Evolutionary conservation across 2,888 invertebrate species (phyloP).

Genomic region (Branchellion lobata): DNA sequence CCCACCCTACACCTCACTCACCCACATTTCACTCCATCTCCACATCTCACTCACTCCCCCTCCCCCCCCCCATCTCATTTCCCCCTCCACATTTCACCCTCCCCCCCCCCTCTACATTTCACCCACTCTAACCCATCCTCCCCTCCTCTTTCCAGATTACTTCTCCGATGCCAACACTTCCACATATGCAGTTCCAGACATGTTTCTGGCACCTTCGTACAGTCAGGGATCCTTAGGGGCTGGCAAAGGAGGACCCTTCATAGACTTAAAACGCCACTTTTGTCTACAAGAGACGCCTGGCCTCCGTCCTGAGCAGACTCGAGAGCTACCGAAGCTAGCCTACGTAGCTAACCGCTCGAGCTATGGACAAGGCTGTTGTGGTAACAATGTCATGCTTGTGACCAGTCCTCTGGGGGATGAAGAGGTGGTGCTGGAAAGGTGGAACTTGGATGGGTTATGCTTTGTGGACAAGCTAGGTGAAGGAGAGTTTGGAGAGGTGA

Average conservation of each 20-base stretch:
- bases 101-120: background rate
- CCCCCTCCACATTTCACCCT: too few species aligned
- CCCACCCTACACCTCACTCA: too few species aligned
- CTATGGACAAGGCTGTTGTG: constrained; percentile 41
- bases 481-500: constrained; percentile 82
- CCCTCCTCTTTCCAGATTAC: constrained; percentile 33
- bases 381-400: constrained; percentile 35
- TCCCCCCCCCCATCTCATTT: too few species aligned
- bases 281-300: too few species aligned
- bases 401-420: background rate
- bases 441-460: constrained; percentile 16
- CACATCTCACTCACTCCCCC: too few species aligned
- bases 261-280: too few species aligned
- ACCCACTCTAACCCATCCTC: background rate
- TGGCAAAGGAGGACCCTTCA: too few species aligned
- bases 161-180: constrained; percentile 55
- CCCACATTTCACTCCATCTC: too few species aligned
- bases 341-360: constrained; percentile 36
- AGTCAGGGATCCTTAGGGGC: too few species aligned
- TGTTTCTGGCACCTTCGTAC: constrained; percentile 15
- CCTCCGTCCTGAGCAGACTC: too few species aligned
- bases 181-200: constrained; percentile 61
- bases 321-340: too few species aligned
- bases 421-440: background rate
- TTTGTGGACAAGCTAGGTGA: constrained; percentile 85